Conservation (phyloP, 1,140 invertebrate species). For the Drosophila tristis region DNA sequence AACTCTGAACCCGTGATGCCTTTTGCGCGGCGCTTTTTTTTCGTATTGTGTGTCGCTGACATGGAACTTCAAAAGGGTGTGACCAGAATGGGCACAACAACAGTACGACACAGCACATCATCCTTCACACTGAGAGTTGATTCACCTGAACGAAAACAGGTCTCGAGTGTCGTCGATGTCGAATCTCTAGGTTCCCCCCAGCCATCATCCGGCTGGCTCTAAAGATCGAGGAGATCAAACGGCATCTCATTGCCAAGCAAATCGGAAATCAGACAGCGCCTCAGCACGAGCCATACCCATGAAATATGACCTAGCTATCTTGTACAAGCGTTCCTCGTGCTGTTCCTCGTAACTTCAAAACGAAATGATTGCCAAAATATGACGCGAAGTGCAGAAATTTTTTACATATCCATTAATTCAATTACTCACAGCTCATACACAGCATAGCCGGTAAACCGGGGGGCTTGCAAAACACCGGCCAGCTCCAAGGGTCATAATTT, state of each 20-base stretch:
- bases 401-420: slow-evolving; percentile 71
- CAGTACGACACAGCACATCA: slow-evolving; percentile 10
- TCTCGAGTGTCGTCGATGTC: slow-evolving; percentile 43
- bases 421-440: slow-evolving; percentile 47
- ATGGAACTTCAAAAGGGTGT: slow-evolving; percentile 51
- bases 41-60: not conserved
- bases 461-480: slow-evolving; percentile 56
- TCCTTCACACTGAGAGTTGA: slow-evolving; percentile 76
- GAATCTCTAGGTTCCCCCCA: slow-evolving; percentile 30
- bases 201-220: slow-evolving; percentile 12
- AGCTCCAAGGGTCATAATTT: slow-evolving; percentile 62
- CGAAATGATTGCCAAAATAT: slow-evolving; percentile 67
- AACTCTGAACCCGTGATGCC: slow-evolving; percentile 28
- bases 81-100: slow-evolving; percentile 52
- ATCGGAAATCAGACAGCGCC: slow-evolving; percentile 68
- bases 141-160: slow-evolving; percentile 61
- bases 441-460: slow-evolving; percentile 16
- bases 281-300: slow-evolving; percentile 42
- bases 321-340: slow-evolving; percentile 10
- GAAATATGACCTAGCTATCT: slow-evolving; percentile 64
- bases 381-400: slow-evolving; percentile 61
- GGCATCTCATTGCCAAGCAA: slow-evolving; percentile 70
- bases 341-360: slow-evolving; percentile 13
- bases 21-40: not conserved
- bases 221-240: slow-evolving; percentile 72